Base-by-base conservation (phyloP, 2,113 vertebrate genomes). In the Nettapus auritus region DNA sequence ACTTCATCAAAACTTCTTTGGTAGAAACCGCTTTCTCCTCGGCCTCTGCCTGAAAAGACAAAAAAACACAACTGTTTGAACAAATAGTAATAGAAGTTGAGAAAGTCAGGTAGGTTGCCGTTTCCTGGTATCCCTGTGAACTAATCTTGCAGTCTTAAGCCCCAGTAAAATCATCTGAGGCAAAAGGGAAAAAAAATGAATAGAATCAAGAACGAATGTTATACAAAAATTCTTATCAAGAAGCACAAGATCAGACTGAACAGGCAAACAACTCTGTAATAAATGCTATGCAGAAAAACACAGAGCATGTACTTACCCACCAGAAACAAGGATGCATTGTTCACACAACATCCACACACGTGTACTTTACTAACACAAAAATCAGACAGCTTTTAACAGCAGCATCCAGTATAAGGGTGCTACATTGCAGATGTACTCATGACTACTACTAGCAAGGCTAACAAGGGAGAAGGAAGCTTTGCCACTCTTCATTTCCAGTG, bases 1-100 rank as follows among this genome's bases (percentile, higher is more conserved):
- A 99, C 99, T 96, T 99, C 99, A 96, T 99, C 99, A 99, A 99
- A 99, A 98, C 99, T 99, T 99, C 99, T 99, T 99, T 99, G 99
- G 99, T 99, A 99, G 99, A 99, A 99, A 96, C 99, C 99, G 97
- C 99, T 98, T 96, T 99, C 99, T 97, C 99, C 99, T 98, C 99
- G 98, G 89, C 99, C 99, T 97, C 99, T 98, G 89, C 99, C 99
- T 99, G 97, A 94, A 97, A 97, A 96, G 92, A 97, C 96, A 95
- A 95, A 97, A 97, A 95, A 94, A 76, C 83, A 94, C 82, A 97
- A 94, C 56, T 34, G 44, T 93, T 90, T 94, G 85, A 87, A 92
- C 29, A 91, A 93, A 83, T 73, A 91, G 73, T 59, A 89, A 89
- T 2, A 87, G 29, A 91, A 94, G 14, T 44, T 56, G 28, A 69